Evolutionary conservation across 2,113 vertebrate genomes (phyloP).

Genomic region (Pycnonotus jocosus): DNA sequence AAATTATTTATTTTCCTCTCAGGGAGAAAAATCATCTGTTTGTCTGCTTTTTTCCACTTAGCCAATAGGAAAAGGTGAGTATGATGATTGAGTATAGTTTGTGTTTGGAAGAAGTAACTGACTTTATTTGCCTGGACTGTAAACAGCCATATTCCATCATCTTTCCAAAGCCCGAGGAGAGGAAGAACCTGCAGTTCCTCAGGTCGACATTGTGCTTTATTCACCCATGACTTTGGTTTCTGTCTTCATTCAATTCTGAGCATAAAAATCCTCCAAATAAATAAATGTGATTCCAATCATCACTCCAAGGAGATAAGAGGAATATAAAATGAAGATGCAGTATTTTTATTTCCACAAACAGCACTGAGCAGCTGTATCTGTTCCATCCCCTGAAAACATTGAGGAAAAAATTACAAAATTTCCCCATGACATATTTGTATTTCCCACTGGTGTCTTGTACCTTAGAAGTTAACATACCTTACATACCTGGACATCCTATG

Average conservation of each 20-base stretch:
- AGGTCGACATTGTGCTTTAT: not conserved
- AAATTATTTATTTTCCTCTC: not conserved
- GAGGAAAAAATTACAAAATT: not conserved
- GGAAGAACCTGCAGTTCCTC: not conserved
- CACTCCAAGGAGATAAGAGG: not conserved
- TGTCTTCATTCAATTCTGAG: not conserved
- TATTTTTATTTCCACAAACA: not conserved
- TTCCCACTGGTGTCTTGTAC: not conserved
- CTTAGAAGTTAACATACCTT: not conserved
- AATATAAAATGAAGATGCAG: not conserved
- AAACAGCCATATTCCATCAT: not conserved
- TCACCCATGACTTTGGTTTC: not conserved
- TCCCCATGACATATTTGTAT: not conserved
- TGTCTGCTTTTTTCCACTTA: not conserved
- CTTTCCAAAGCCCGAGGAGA: not conserved
- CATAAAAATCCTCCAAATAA: fast-evolving
- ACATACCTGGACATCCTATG: not conserved
- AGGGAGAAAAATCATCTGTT: not conserved
- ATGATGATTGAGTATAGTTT: not conserved
- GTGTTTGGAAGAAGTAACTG: not conserved
- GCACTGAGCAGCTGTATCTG: not conserved
- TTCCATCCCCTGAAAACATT: not conserved
- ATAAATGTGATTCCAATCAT: fast-evolving
- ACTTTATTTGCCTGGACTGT: not conserved
- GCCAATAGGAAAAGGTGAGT: not conserved